These are phyloP conservation scores for Arnoldichthys spilopterus DNA, from an alignment of 2,797 vertebrate species.

Conservation along the genomic window DNA sequence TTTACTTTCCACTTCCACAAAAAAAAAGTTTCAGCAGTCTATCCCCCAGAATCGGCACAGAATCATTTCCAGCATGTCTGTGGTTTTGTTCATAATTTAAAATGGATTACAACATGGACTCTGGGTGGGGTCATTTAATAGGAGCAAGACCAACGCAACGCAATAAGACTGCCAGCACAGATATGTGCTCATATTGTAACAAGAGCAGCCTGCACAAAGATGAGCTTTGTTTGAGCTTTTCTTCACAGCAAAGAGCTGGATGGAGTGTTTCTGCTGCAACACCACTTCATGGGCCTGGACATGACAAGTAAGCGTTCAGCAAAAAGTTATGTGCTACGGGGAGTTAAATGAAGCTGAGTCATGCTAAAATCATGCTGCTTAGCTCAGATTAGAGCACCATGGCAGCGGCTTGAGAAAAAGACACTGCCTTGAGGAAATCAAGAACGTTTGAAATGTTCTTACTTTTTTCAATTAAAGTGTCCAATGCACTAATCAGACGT, in stretches of 20 bases:
- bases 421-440: slow-evolving; percentile 30
- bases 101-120: slow-evolving; percentile 24
- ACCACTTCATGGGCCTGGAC: not conserved
- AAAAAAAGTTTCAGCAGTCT: slow-evolving; percentile 2
- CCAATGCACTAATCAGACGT: not conserved
- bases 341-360: slow-evolving; percentile 36
- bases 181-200: not conserved
- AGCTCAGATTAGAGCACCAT: slow-evolving; percentile 58
- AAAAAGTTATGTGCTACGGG: slow-evolving; percentile 8
- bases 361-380: slow-evolving; percentile 25
- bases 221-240: not conserved
- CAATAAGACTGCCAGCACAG: slow-evolving; percentile 7
- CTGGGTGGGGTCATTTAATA: slow-evolving; percentile 1
- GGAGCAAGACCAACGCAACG: slow-evolving; percentile 23
- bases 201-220: slow-evolving; percentile 11
- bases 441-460: slow-evolving; percentile 31
- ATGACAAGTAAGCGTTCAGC: slow-evolving; percentile 20
- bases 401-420: slow-evolving; percentile 39
- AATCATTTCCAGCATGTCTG: slow-evolving; percentile 6
- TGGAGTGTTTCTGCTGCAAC: not conserved
- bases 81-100: slow-evolving; percentile 39
- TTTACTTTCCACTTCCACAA: not conserved
- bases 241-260: not conserved
- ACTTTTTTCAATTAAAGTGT: not conserved
- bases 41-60: not conserved